phyloP scores from a whole-genome alignment of 92 coral and sea anemone species.

The Palythoa grandiflora region DNA sequence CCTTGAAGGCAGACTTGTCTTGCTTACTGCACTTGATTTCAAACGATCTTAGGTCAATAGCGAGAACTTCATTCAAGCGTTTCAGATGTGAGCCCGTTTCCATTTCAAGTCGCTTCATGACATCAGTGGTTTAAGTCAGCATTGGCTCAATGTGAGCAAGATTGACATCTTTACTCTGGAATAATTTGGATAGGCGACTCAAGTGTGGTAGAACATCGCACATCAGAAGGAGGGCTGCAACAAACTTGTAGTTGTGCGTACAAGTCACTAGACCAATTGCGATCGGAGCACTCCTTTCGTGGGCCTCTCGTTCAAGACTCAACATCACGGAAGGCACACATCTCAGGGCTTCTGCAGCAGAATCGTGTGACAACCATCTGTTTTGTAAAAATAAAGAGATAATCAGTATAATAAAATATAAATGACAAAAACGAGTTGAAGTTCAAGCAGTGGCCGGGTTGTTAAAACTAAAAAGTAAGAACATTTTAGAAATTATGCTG shows the following conservation, averaged over 20 bases:
- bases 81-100: conserved; percentile 21
- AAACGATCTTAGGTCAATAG: not conserved
- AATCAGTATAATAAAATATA: not conserved
- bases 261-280: not conserved
- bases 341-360: not conserved
- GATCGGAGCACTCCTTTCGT: not conserved
- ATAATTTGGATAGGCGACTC: not conserved
- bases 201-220: conserved; percentile 13
- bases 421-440: not conserved
- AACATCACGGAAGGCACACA: not conserved
- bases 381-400: not conserved
- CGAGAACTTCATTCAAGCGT: not conserved
- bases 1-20: conserved; percentile 23
- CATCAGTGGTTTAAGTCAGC: not conserved
- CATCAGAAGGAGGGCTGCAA: conserved; percentile 7
- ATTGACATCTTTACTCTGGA: conserved; percentile 27
- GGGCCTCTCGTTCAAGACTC: not conserved
- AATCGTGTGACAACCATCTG: conserved; percentile 4
- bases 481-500: too few relatives aligned
- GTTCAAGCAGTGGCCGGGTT: not conserved
- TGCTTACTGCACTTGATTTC: conserved; percentile 3
- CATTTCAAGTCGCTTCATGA: not conserved
- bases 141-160: conserved; percentile 10
- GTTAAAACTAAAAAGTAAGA: too few relatives aligned
- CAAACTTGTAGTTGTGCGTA: conserved; percentile 13